Conservation (phyloP, 64 coral and sea anemone species). For the Actinia tenebrosa region DNA sequence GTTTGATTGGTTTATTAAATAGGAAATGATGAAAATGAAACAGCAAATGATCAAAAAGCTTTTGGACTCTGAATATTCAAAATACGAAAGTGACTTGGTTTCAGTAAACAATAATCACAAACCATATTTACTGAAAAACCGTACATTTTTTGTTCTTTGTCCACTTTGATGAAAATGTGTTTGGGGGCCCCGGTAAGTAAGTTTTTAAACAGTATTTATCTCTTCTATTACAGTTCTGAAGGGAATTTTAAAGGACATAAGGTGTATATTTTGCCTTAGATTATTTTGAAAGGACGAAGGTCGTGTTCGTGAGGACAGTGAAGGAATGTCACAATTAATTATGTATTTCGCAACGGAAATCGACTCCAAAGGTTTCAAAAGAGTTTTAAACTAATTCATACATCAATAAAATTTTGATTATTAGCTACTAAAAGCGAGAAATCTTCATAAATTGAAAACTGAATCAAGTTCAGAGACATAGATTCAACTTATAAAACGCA, state of each 20-base stretch:
- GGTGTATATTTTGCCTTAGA: not conserved
- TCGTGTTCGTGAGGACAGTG: not conserved
- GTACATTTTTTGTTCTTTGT: not conserved
- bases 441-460: not conserved
- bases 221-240: not conserved
- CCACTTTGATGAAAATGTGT: not conserved
- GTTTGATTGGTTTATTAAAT: not conserved
- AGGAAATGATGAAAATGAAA: not conserved
- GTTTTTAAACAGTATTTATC: not conserved
- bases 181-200: not conserved
- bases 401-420: not conserved
- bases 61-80: not conserved
- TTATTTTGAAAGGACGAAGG: not conserved
- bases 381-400: not conserved
- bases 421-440: not conserved
- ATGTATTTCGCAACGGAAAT: constrained; percentile 21
- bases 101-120: not conserved
- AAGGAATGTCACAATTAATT: constrained; percentile 13
- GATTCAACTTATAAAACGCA: not conserved
- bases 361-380: not conserved
- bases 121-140: not conserved
- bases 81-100: not conserved
- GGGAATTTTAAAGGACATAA: not conserved
- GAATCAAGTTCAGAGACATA: not conserved
- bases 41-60: not conserved